Conservation (phyloP, 2,888 invertebrate species). For the Yponomeuta malinellus region DNA sequence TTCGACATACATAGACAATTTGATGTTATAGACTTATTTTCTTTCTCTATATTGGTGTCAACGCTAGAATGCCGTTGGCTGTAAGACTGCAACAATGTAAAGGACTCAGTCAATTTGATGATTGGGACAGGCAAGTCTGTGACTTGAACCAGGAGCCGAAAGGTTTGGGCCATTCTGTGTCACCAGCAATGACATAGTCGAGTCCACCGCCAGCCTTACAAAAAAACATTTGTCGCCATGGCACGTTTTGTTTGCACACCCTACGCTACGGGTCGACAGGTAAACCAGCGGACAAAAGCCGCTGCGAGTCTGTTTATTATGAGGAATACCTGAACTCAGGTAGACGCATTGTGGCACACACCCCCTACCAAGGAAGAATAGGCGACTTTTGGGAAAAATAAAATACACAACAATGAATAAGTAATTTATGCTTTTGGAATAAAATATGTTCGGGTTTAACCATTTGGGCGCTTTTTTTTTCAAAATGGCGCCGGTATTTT, state of each 20-base stretch:
- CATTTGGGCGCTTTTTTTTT: conserved; percentile 39
- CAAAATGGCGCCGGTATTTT: conserved; percentile 45
- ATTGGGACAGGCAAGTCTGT: too few species aligned
- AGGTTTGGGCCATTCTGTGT: neutral
- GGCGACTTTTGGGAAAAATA: conserved; percentile 61
- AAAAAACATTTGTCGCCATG: neutral
- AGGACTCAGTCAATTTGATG: too few species aligned
- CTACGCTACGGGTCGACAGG: conserved; percentile 52
- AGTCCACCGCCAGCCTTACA: neutral
- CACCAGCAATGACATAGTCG: neutral
- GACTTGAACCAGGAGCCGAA: too few species aligned
- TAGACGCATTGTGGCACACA: conserved; percentile 56
- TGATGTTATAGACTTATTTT: too few species aligned
- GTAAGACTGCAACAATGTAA: too few species aligned
- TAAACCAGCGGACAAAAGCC: conserved; percentile 63
- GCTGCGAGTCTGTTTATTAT: conserved; percentile 61
- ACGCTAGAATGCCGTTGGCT: too few species aligned
- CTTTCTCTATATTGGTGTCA: too few species aligned
- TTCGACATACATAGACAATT: too few species aligned
- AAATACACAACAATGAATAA: conserved; percentile 56
- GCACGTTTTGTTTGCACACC: conserved; percentile 45
- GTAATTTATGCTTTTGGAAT: conserved; percentile 65
- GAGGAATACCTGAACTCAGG: conserved; percentile 65
- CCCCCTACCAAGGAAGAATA: conserved; percentile 60
- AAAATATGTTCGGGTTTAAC: conserved; percentile 61